Evolutionary conservation across 2,113 vertebrate species (phyloP), one percentile per base, ranked within the genome.

Genomic region (Gavialis gangeticus): DNA sequence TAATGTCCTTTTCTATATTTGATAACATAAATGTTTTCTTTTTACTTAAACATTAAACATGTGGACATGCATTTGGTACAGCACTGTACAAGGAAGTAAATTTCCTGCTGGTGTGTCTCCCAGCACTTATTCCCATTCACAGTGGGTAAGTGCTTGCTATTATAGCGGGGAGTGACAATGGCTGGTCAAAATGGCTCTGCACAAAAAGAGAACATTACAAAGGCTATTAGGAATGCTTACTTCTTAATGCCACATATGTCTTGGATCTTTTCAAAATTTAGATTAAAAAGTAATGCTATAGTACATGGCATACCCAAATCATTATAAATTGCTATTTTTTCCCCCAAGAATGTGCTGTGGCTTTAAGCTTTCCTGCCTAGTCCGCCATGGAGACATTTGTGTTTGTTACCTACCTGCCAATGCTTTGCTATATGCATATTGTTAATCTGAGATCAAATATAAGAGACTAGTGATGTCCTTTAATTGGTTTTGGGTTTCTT

Each of bases 91-190:
- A 1, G 76, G 24, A 79, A 19, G 63, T 3, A 79, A 25, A 89
- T 80, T 93, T 95, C 87, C n/a, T 69, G 56, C 59, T 84, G 63
- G 66, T 89, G 54, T 96, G 55, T 82, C 62, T 71, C 76, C 89
- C 87, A 81, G 86, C 34, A 34, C 37, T 79, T 90, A 55, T 1
- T 62, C 5, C 17, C 75, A 16, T 62, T 79, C 18, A 82, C 59
- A 89, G 1, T 14, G 25, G 2, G 4, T 78, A 46, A 63, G 19
- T 63, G 17, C 19, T 30, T 10, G 24, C 34, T 76, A 75, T 85
- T 88, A 28, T 27, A 89, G 64, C 34, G 83, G 57, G 28, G 18
- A 87, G 5, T 85, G 56, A 79, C 93, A 83, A 89, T 78, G 58
- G 55, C 69, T 83, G 91, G 13, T 60, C 77, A 71, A 7, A 54